Evolutionary conservation across 2,888 invertebrate species (phyloP).

Genomic region (Drosophila limbata): DNA sequence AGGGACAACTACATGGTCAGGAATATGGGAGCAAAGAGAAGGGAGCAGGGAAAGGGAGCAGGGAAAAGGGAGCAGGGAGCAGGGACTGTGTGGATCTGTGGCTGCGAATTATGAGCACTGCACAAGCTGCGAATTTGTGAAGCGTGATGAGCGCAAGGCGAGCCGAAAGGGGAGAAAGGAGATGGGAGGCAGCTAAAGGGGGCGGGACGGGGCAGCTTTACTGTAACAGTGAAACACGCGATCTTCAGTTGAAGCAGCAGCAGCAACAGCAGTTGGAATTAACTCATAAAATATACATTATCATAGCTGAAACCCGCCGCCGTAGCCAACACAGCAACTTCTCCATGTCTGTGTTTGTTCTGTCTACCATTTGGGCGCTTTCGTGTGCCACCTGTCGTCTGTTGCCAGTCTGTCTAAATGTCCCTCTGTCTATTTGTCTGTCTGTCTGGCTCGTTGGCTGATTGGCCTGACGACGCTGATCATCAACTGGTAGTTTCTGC

Average conservation of each 20-base stretch:
- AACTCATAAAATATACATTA: constrained; percentile 81
- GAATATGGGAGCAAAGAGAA: not conserved
- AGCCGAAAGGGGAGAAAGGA: constrained; percentile 5
- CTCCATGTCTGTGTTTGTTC: constrained; percentile 61
- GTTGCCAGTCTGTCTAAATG: constrained; percentile 3
- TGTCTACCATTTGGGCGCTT: constrained; percentile 78
- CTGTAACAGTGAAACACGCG: constrained; percentile 72
- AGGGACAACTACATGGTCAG: constrained; percentile 20
- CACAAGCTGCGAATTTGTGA: constrained; percentile 79
- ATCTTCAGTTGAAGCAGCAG: constrained; percentile 50
- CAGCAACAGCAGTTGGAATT: constrained; percentile 57
- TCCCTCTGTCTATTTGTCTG: constrained; percentile 4
- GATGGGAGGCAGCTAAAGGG: not conserved
- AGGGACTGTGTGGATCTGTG: constrained; percentile 17
- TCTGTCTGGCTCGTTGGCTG: constrained; percentile 54
- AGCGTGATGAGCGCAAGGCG: constrained; percentile 75
- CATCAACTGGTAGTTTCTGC: constrained; percentile 55
- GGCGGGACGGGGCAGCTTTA: constrained; percentile 31
- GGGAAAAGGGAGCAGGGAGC: not conserved
- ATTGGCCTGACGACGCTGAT: constrained; percentile 61
- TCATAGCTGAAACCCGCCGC: constrained; percentile 65
- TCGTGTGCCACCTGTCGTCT: constrained; percentile 79
- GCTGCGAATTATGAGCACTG: constrained; percentile 73
- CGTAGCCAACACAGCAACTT: constrained; percentile 25
- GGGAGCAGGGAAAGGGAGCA: not conserved